Percentiles rank a stretch among this genome's conserved stretches.
Evolutionary conservation across 2,888 invertebrate species (phyloP).

Genomic region (Quadriops clusia): DNA sequence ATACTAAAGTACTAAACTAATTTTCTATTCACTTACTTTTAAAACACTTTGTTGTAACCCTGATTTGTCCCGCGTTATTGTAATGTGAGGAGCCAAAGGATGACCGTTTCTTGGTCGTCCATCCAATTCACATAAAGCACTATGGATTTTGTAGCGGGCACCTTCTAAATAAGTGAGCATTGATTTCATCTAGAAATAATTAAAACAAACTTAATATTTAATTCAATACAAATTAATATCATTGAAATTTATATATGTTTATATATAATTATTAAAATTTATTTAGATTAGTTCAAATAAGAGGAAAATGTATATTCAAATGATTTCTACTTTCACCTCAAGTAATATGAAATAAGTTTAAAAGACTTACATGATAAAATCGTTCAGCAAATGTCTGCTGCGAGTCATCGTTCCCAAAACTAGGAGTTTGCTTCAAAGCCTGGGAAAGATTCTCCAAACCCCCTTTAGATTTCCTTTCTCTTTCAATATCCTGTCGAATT

Average conservation of each 20-base stretch:
- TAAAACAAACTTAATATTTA: too few relatives aligned
- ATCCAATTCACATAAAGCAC: slow-evolving; percentile 71
- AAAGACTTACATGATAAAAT: slow-evolving; percentile 73
- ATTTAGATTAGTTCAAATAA: slow-evolving; percentile 1
- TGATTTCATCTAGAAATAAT: slow-evolving; percentile 69
- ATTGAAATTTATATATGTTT: too few relatives aligned
- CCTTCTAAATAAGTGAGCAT: slow-evolving; percentile 89
- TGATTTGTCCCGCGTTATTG: slow-evolving; percentile 79
- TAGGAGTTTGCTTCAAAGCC: slow-evolving; percentile 75
- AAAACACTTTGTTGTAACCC: slow-evolving; percentile 77
- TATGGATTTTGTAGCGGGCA: slow-evolving; percentile 75
- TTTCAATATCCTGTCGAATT: slow-evolving; percentile 77
- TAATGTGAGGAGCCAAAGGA: slow-evolving; percentile 75
- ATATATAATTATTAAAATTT: too few relatives aligned
- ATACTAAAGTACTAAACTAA: too few relatives aligned
- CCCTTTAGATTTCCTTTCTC: slow-evolving; percentile 79
- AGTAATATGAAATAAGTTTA: slow-evolving; percentile 5
- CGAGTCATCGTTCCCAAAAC: slow-evolving; percentile 76
- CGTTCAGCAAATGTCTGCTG: slow-evolving; percentile 87
- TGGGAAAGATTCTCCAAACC: slow-evolving; percentile 81
- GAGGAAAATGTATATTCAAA: background rate
- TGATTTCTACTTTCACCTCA: background rate
- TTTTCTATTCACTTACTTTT: slow-evolving; percentile 42
- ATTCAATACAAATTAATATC: too few relatives aligned
- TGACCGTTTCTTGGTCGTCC: slow-evolving; percentile 65